These are phyloP conservation scores for Penelope pileata DNA, from an alignment of 2,113 vertebrate genomes.

Conservation along the genomic window DNA sequence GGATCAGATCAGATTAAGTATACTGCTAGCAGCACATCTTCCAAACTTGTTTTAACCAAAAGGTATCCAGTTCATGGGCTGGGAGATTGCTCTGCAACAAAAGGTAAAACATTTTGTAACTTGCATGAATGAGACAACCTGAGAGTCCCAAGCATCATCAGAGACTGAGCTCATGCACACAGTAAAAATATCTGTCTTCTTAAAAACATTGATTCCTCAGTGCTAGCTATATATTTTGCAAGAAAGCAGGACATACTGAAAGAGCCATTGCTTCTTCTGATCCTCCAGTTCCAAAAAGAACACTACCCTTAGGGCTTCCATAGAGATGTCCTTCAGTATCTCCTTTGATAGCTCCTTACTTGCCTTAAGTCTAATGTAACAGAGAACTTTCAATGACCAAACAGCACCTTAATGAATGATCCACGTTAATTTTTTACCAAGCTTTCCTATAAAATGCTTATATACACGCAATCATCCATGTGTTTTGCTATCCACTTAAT, in stretches of 20 bases:
- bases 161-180: neutral
- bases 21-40: neutral
- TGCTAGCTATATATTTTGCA: neutral
- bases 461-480: neutral
- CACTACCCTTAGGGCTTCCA: fast-evolving
- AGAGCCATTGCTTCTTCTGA: neutral
- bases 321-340: neutral
- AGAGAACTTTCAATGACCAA: neutral
- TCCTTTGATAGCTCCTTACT: neutral
- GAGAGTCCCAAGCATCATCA: neutral
- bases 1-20: neutral
- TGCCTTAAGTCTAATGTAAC: neutral
- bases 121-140: neutral
- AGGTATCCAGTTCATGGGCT: neutral
- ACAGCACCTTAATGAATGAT: neutral
- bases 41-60: neutral
- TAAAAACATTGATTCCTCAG: neutral
- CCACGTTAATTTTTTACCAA: fast-evolving
- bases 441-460: neutral
- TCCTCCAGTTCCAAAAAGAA: neutral
- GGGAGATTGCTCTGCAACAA: neutral
- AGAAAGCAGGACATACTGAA: neutral
- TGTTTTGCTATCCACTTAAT: neutral
- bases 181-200: neutral
- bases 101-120: neutral